Percentiles rank a stretch among this genome's conserved stretches.
Evolutionary conservation across 1,140 invertebrate species (phyloP).

Genomic region (Mactra quadrangularis): DNA sequence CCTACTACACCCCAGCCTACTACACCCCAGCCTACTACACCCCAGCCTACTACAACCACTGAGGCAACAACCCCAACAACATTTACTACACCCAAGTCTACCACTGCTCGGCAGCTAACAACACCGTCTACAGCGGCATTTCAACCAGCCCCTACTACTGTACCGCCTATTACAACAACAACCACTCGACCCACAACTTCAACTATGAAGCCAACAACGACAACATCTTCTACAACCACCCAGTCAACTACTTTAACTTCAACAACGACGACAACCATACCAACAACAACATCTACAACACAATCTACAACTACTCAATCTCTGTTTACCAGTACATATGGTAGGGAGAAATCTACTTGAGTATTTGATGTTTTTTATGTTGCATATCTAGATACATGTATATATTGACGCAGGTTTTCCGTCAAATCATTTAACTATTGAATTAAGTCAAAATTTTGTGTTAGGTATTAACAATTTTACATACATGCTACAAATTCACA

Average conservation of each 20-base stretch:
- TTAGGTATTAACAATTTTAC: no score
- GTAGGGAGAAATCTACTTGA: neutral
- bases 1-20: no score
- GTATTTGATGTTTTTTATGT: neutral
- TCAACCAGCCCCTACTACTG: neutral
- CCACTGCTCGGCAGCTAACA: neutral
- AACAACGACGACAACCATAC: neutral
- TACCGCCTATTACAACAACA: neutral
- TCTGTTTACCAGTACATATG: neutral
- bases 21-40: no score
- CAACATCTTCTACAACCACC: neutral
- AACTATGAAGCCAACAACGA: neutral
- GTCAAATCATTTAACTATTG: no score
- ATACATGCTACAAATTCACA: no score
- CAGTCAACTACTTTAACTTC: neutral
- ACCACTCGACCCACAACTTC: neutral
- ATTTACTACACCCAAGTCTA: no score
- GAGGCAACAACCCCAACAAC: no score
- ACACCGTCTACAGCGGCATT: neutral
- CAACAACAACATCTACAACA: neutral
- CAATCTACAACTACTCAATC: neutral
- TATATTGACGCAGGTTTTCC: no score
- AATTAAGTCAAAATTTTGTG: no score
- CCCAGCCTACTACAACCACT: no score
- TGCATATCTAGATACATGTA: neutral